Conservation (phyloP, 2,888 invertebrate genomes). For the Ectemnius lituratus region DNA sequence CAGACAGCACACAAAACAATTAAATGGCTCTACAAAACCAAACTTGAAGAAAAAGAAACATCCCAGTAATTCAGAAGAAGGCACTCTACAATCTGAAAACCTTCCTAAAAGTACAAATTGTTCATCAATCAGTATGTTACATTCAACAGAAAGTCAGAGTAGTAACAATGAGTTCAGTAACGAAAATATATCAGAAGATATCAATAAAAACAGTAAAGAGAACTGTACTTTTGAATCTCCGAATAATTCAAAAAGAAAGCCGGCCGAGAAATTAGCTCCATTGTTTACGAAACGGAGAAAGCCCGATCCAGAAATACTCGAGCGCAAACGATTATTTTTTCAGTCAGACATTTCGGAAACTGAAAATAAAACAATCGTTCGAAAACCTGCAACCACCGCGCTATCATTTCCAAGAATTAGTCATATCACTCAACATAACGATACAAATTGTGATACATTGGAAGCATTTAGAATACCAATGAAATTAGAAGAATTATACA, state of each 20-base stretch:
- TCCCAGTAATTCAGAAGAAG: neutral
- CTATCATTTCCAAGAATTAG: conserved; percentile 81
- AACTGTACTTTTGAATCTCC: neutral
- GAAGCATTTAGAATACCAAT: conserved; percentile 38
- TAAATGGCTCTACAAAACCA: neutral
- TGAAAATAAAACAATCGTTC: conserved; percentile 80
- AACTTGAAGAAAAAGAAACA: neutral
- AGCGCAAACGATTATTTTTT: conserved; percentile 85
- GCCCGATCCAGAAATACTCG: conserved; percentile 80
- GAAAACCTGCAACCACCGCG: conserved; percentile 70
- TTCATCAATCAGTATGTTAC: neutral
- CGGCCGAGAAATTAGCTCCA: conserved; percentile 80
- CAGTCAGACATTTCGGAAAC: conserved; percentile 86
- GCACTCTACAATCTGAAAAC: too few relatives aligned
- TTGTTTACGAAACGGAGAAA: conserved; percentile 82
- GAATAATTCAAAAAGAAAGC: conserved; percentile 54
- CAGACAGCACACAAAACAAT: conserved; percentile 9
- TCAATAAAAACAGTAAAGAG: neutral
- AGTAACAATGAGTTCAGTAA: neutral
- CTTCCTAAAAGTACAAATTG: neutral
- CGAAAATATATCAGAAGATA: neutral
- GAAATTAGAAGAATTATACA: conserved; percentile 40
- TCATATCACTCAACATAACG: conserved; percentile 81
- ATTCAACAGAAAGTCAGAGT: neutral
- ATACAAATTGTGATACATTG: neutral